Base-by-base conservation (phyloP, 2,888 invertebrate genomes). In the Crematogaster levior region DNA sequence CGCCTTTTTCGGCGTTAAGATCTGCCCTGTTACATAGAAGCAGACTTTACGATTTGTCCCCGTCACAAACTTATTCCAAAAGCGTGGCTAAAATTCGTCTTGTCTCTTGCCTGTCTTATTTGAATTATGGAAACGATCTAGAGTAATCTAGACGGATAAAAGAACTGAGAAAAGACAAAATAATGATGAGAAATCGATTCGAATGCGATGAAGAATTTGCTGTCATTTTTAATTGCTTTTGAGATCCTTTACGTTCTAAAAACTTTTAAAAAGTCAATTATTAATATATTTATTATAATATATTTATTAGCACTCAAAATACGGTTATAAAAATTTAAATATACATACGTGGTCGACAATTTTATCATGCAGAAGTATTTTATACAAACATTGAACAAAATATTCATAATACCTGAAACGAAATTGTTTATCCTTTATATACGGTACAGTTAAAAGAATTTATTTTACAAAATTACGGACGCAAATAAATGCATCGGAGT, bases 11-110 rank as follows among this genome's bases (percentile, higher is more conserved):
- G 77, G 46, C 24, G 56, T 53, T 43, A 70, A 58, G 70, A 70
- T 43, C 56, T 43, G 43, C 34, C 12, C 21, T 7, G 24, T 43
- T 68, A 34, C 34, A 56, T 40, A 43, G 51, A 51, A 68, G 56
- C 24, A 56, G 56, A 79, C 68, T 79, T 46, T 46, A 68, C 77
- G 77, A 79, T 79, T 79, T 79, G 56, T 79, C 46, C 77, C 18
- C 30, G 56, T 79, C 56, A 56, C 43, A 37, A 66, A 27, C 30
- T 56, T 46, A 24, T 27, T 53, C 30, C 4, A 43, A 34, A 30
- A 70, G 43, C 43, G 43, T 7, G 12, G 56, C 18, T 34, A 34
- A 70, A 79, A 79, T 70, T 79, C 43, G 30, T 68, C 77, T 56
- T 68, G 68, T 56, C 56, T 30, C 34, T 79, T 66, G 21, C 6